Percentiles rank a stretch among this genome's conserved stretches.
phyloP scores from a whole-genome alignment of 2,113 vertebrate species.

The Vidua macroura region DNA sequence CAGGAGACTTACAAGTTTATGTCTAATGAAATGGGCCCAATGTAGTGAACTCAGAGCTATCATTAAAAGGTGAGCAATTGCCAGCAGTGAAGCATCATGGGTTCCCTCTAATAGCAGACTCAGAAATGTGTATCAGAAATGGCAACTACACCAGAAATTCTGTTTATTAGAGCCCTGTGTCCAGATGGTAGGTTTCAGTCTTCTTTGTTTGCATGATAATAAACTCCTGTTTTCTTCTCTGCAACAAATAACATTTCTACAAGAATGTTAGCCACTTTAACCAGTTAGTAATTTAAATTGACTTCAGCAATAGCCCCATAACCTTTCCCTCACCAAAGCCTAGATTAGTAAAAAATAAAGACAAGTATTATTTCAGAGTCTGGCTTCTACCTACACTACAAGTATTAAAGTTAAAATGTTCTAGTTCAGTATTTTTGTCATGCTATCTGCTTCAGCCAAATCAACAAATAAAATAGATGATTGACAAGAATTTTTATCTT shows the following conservation, averaged over 20 bases:
- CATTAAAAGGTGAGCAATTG: neutral
- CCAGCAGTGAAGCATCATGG: accelerated
- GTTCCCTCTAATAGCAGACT: neutral
- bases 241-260: neutral
- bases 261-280: neutral
- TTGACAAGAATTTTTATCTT: neutral
- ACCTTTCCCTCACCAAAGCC: neutral
- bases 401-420: neutral
- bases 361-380: neutral
- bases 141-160: neutral
- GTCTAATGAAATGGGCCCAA: neutral
- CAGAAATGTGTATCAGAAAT: neutral
- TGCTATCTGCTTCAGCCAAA: neutral
- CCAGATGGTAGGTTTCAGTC: neutral
- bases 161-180: neutral
- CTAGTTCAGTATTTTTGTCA: neutral
- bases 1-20: neutral
- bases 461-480: neutral
- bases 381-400: neutral
- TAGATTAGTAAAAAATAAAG: neutral
- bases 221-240: neutral
- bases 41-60: neutral
- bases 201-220: neutral
- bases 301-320: neutral
- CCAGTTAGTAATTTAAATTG: neutral